Conservation (phyloP, 92 coral and sea anemone genomes). For the Palythoa grandis region DNA sequence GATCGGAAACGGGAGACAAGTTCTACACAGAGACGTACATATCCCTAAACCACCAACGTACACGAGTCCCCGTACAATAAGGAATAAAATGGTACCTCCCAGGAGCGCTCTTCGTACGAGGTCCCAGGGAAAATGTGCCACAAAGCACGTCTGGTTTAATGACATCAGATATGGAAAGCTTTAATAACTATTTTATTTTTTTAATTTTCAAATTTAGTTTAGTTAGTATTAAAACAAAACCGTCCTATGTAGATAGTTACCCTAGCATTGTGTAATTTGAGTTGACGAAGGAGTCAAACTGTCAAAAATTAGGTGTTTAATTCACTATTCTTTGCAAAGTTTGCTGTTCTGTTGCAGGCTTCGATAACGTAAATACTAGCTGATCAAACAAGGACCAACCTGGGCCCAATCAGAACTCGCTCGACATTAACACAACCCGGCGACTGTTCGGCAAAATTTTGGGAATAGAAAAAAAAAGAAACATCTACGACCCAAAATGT, state of each 20-base stretch:
- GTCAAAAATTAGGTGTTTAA: not conserved
- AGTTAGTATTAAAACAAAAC: not conserved
- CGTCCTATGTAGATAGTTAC: not conserved
- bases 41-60: slow-evolving; percentile 27
- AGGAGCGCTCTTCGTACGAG: slow-evolving; percentile 27
- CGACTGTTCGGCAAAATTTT: too few relatives aligned
- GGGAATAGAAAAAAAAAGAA: too few relatives aligned
- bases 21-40: slow-evolving; percentile 9
- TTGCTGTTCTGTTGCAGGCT: not conserved
- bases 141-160: slow-evolving; percentile 44
- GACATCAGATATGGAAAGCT: slow-evolving; percentile 31
- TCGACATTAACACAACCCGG: too few relatives aligned
- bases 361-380: not conserved
- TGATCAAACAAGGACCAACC: too few relatives aligned
- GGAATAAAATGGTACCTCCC: slow-evolving; percentile 41
- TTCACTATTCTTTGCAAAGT: not conserved
- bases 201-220: not conserved
- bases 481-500: too few relatives aligned
- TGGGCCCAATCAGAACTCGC: too few relatives aligned
- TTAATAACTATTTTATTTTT: not conserved
- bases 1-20: slow-evolving; percentile 40
- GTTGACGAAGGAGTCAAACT: not conserved
- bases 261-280: not conserved
- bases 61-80: slow-evolving; percentile 32
- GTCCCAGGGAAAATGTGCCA: not conserved